phyloP scores from a whole-genome alignment of 2,888 invertebrate genomes.

The Morpho deidamia region DNA sequence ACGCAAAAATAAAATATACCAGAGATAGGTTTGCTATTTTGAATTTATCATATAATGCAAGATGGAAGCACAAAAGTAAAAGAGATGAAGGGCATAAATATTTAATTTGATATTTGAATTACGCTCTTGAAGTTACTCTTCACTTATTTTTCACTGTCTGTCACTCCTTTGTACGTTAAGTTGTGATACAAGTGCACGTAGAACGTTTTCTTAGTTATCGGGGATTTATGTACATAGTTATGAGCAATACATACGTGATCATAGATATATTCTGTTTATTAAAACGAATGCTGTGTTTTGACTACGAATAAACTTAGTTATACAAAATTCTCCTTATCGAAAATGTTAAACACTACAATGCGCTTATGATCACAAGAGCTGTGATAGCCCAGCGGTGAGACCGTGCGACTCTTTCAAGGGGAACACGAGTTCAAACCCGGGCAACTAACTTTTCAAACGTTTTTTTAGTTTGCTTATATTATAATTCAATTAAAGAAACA shows the following conservation, averaged over 20 bases:
- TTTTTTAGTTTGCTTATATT: too few relatives aligned
- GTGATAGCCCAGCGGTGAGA: too few relatives aligned
- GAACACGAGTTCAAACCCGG: too few relatives aligned
- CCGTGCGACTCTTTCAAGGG: too few relatives aligned
- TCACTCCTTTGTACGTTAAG: constrained; percentile 38
- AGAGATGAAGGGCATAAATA: constrained; percentile 46
- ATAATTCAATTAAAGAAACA: too few relatives aligned
- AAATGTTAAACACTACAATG: too few relatives aligned
- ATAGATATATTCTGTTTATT: background rate
- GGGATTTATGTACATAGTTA: constrained; percentile 34
- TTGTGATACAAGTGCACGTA: constrained; percentile 33
- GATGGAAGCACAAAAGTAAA: constrained; percentile 41
- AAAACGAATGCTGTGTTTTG: too few relatives aligned
- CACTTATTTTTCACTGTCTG: constrained; percentile 60
- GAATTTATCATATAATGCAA: constrained; percentile 35
- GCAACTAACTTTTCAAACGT: too few relatives aligned
- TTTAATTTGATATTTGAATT: constrained; percentile 52
- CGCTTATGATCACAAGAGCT: too few relatives aligned
- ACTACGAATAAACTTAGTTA: too few relatives aligned
- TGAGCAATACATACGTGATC: constrained; percentile 22
- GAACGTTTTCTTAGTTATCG: constrained; percentile 31
- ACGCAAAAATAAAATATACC: constrained; percentile 20
- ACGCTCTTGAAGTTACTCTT: constrained; percentile 41
- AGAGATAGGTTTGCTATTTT: constrained; percentile 25
- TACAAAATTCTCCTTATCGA: too few relatives aligned